Evolutionary conservation across 2,888 invertebrate genomes (phyloP).

Genomic region (Xylophagus ater): DNA sequence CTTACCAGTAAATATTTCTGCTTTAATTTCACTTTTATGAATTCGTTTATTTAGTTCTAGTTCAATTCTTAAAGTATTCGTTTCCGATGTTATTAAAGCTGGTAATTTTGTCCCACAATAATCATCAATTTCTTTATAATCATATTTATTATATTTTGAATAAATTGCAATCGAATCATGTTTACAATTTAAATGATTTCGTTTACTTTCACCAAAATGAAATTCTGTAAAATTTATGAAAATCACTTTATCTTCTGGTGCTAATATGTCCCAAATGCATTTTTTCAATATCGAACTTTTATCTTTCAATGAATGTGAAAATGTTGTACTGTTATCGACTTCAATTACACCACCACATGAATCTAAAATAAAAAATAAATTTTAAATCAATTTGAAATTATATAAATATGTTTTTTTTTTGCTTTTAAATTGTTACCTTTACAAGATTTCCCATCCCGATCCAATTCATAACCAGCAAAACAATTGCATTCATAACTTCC

Average conservation of each 20-base stretch:
- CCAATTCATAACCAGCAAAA: conserved; percentile 88
- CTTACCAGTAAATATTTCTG: conserved; percentile 77
- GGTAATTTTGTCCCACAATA: conserved; percentile 83
- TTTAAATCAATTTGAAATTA: neutral
- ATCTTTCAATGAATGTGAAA: conserved; percentile 89
- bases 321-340: conserved; percentile 82
- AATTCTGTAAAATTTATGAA: conserved; percentile 97
- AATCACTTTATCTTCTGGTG: conserved; percentile 83
- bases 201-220: conserved; percentile 84
- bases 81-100: conserved; percentile 82
- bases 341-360: conserved; percentile 92
- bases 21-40: conserved; percentile 91
- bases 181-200: conserved; percentile 82
- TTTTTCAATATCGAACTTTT: conserved; percentile 89
- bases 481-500: conserved; percentile 88
- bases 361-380: conserved; percentile 47
- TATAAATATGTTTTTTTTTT: neutral
- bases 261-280: conserved; percentile 97
- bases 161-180: conserved; percentile 91
- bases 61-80: conserved; percentile 76
- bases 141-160: conserved; percentile 70
- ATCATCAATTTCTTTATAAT: conserved; percentile 70
- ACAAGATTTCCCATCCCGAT: conserved; percentile 94
- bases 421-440: conserved; percentile 82
- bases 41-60: conserved; percentile 95